A percentile compares a stretch with the other conserved stretches of the same genome.
Evolutionary conservation across 2,888 invertebrate species (phyloP).

Genomic region (Mythimna impura): DNA sequence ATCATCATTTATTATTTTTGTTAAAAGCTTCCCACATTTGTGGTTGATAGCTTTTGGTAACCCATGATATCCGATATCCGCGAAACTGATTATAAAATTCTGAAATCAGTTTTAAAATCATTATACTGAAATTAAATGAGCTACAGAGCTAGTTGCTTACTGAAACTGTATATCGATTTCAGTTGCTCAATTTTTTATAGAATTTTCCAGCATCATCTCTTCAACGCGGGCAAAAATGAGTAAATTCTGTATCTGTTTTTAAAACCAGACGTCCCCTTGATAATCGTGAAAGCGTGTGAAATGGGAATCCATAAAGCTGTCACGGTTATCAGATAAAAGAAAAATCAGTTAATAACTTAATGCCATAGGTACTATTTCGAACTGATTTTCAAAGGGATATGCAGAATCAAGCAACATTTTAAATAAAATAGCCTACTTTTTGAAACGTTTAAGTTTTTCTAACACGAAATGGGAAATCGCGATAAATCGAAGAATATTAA

Average conservation of each 20-base stretch:
- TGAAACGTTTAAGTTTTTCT: neutral
- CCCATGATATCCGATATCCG: too few relatives aligned
- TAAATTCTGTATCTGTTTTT: neutral
- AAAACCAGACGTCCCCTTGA: neutral
- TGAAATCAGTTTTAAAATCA: too few relatives aligned
- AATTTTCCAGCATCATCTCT: too few relatives aligned
- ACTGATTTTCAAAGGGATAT: neutral
- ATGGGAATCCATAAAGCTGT: constrained; percentile 7
- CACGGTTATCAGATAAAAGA: constrained; percentile 13
- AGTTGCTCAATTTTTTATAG: too few relatives aligned
- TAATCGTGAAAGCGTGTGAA: too few relatives aligned
- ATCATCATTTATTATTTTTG: constrained; percentile 48
- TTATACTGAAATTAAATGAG: too few relatives aligned
- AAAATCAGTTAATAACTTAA: neutral
- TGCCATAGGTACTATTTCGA: neutral
- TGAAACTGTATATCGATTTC: too few relatives aligned
- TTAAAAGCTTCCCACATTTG: constrained; percentile 25
- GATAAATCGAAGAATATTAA: constrained; percentile 11
- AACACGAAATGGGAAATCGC: constrained; percentile 9
- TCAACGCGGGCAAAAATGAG: too few relatives aligned
- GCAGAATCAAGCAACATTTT: neutral
- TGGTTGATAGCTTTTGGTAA: constrained; percentile 37
- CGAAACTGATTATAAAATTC: too few relatives aligned
- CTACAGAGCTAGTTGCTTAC: too few relatives aligned
- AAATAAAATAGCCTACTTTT: neutral